Percentiles rank a stretch among this genome's conserved stretches.
phyloP scores from a whole-genome alignment of 2,888 invertebrate species.

The Apotomis turbidana region DNA sequence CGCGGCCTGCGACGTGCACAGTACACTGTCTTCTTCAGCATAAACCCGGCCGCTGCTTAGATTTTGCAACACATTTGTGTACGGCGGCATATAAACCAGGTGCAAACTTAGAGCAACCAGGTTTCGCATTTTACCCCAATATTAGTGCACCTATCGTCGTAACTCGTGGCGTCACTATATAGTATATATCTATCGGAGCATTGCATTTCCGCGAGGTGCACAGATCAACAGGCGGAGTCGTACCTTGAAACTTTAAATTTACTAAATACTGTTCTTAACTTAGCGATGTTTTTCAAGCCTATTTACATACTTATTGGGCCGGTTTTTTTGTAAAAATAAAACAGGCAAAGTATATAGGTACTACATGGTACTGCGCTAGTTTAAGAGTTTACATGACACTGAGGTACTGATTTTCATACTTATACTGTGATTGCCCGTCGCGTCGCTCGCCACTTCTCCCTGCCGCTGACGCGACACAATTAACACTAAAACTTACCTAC shows the following conservation, averaged over 20 bases:
- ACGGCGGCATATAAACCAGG: background rate
- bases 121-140: too few relatives aligned
- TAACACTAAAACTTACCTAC: conserved; percentile 52
- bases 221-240: too few relatives aligned
- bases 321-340: background rate
- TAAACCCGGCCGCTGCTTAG: background rate
- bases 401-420: background rate
- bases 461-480: conserved; percentile 47
- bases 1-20: conserved; percentile 50
- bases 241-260: too few relatives aligned
- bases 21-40: conserved; percentile 23
- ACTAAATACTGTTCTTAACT: too few relatives aligned
- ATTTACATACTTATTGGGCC: too few relatives aligned
- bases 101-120: too few relatives aligned
- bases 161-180: too few relatives aligned
- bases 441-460: conserved; percentile 14
- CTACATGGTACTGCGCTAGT: too few relatives aligned
- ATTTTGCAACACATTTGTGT: background rate
- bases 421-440: conserved; percentile 9
- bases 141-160: too few relatives aligned
- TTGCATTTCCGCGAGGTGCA: too few relatives aligned
- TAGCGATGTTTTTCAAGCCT: too few relatives aligned
- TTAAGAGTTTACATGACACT: background rate
- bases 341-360: background rate
- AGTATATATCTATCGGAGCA: too few relatives aligned